Conservation (phyloP, 2,113 vertebrate genomes). For the Lophura nycthemera region DNA sequence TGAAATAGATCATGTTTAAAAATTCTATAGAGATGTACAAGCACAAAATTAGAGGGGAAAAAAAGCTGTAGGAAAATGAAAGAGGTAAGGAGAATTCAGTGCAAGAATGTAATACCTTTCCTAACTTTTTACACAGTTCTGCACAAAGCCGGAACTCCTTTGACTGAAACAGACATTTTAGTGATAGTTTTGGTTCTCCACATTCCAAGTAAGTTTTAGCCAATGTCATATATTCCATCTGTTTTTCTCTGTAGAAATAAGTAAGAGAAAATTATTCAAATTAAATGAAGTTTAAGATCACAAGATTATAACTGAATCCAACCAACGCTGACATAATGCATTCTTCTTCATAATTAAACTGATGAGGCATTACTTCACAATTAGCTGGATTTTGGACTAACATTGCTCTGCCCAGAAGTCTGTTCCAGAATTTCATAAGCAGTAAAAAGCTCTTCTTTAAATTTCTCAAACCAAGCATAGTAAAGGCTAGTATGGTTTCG, state of each 20-base stretch:
- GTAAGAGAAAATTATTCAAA: slow-evolving; percentile 12
- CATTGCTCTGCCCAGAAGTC: not conserved
- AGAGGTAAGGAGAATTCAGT: not conserved
- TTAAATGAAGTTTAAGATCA: not conserved
- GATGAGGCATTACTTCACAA: not conserved
- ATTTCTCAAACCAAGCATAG: not conserved
- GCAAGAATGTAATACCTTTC: slow-evolving; percentile 75
- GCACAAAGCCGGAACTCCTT: slow-evolving; percentile 82
- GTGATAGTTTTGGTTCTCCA: slow-evolving; percentile 77
- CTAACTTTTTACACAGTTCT: slow-evolving; percentile 79
- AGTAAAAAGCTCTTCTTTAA: not conserved
- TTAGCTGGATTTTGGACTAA: not conserved
- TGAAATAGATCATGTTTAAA: not conserved
- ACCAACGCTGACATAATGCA: not conserved
- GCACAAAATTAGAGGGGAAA: not conserved
- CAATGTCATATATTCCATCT: slow-evolving; percentile 80
- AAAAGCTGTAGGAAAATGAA: not conserved
- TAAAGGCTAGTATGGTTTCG: not conserved
- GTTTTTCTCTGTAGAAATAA: slow-evolving; percentile 78
- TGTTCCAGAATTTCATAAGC: not conserved
- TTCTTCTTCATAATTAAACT: not conserved
- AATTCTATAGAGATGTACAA: not conserved
- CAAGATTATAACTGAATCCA: not conserved
- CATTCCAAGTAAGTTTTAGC: slow-evolving; percentile 85
- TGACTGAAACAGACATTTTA: slow-evolving; percentile 81